A percentile compares a stretch with the other conserved stretches of the same genome.
Evolutionary conservation across 2,797 vertebrate genomes (phyloP).

Genomic region (Amblyraja radiata): DNA sequence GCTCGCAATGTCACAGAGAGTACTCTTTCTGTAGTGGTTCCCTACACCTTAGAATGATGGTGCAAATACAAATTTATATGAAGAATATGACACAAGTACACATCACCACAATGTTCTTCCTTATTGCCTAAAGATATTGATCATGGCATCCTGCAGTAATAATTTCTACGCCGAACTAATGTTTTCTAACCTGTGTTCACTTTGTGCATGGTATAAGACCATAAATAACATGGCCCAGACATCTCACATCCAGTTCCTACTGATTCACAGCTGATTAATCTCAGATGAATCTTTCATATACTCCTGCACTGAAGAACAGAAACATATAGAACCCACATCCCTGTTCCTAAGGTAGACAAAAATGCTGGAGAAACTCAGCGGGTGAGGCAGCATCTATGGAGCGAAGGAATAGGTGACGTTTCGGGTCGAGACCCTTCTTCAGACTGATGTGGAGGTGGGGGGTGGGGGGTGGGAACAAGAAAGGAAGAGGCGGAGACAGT

Average conservation of each 20-base stretch:
- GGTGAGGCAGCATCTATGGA: too few relatives aligned
- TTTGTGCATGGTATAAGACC: not conserved
- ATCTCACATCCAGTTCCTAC: not conserved
- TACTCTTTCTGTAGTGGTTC: not conserved
- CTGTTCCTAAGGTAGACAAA: not conserved
- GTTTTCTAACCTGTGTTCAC: not conserved
- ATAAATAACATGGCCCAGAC: not conserved
- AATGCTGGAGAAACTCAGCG: too few relatives aligned
- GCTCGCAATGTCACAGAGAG: too few relatives aligned
- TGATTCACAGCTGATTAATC: not conserved
- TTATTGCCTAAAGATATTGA: not conserved
- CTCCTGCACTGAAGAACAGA: not conserved
- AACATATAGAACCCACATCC: not conserved
- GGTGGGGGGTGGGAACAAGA: too few relatives aligned
- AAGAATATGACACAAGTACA: not conserved
- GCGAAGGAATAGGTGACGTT: too few relatives aligned
- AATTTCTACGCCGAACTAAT: not conserved
- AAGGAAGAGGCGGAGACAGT: too few relatives aligned
- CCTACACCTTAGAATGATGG: not conserved
- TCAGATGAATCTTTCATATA: not conserved
- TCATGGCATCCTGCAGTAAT: not conserved
- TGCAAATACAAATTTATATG: not conserved
- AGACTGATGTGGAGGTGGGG: too few relatives aligned
- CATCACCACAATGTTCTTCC: not conserved
- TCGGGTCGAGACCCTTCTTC: too few relatives aligned